These are phyloP conservation scores for Chymomyza caudatula DNA, from an alignment of 2,888 invertebrate genomes.

Conservation along the genomic window DNA sequence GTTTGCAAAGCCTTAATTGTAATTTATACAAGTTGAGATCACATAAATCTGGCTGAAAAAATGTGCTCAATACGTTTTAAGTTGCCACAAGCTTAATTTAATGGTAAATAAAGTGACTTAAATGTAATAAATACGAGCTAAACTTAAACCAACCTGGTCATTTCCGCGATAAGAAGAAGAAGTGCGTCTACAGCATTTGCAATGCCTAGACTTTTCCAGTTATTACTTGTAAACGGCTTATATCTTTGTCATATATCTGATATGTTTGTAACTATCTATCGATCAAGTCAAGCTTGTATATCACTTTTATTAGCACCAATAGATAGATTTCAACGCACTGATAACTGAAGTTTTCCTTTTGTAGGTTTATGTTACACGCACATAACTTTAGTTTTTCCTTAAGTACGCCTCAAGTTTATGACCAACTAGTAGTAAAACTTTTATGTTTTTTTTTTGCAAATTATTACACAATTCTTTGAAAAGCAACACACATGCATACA, in stretches of 20 bases:
- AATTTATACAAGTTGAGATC: neutral
- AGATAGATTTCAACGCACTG: neutral
- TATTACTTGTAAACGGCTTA: constrained; percentile 7
- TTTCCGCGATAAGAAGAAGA: constrained; percentile 46
- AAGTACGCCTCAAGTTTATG: neutral
- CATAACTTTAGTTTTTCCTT: neutral
- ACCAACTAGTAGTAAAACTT: constrained; percentile 16
- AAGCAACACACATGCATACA: constrained; percentile 12
- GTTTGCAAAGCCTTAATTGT: too few relatives aligned
- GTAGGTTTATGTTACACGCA: too few relatives aligned
- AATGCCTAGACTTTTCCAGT: constrained; percentile 6
- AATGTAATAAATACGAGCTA: neutral
- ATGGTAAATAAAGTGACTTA: neutral
- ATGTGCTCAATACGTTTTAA: too few relatives aligned
- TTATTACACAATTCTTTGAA: constrained; percentile 63
- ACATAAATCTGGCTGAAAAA: too few relatives aligned
- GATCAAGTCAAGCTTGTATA: too few relatives aligned
- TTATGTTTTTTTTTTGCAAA: constrained; percentile 53
- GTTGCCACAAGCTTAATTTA: neutral
- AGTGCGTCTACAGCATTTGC: constrained; percentile 40
- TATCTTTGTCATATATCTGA: neutral
- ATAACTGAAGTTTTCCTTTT: too few relatives aligned
- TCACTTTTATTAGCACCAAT: too few relatives aligned
- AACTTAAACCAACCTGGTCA: constrained; percentile 54
- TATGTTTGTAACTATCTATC: too few relatives aligned